Evolutionary conservation across 2,888 invertebrate genomes (phyloP), one percentile per base, ranked within the genome.

Genomic region (Eulithis testata): DNA sequence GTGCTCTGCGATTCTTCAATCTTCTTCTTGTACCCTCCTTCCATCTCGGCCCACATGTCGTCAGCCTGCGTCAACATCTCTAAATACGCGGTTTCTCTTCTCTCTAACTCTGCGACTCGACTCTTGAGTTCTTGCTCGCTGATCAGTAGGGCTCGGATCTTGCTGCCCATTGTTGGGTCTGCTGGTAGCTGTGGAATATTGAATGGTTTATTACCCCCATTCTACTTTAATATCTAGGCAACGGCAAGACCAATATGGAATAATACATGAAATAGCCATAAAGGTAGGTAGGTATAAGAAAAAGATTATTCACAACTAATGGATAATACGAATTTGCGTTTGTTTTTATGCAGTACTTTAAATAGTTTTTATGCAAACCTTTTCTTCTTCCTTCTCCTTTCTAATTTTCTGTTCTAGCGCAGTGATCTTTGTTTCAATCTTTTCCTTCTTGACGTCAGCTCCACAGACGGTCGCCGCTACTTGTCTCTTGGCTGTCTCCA

Each of bases 1-100:
- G 89, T 90, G 4, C 84, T 79, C 53, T 91, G 83, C 47, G 93
- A 89, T 14, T 94, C 93, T 51, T 93, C 85, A 44, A 95, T 94
- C 73, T 93, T 94, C 75, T 91, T 92, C 82, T 95, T 95, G 75
- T 95, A 95, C 0, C 94, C 94, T 8, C 93, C 93, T 78, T 95
- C 95, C 92, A 95, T 94, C 76, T 95, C 95, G 0, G 95, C 94
- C 95, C 96, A 96, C 87, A 96, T 94, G 66, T 95, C 95, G 69
- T 96, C 96, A 0, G 96, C 96, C 65, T 95, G 95, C 63, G 96
- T 95, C 78, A 96, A 83, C 76, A 96, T 96, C 77, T 95, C 95
- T 75, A 96, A 92, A 76, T 96, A 96, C 0, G 95, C 95, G 1
- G 94, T 90, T 79, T 96, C 96, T 53, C 95, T 91, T 58, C 94